Conservation (phyloP, 2,888 invertebrate genomes). For the Exocentrus adspersus region DNA sequence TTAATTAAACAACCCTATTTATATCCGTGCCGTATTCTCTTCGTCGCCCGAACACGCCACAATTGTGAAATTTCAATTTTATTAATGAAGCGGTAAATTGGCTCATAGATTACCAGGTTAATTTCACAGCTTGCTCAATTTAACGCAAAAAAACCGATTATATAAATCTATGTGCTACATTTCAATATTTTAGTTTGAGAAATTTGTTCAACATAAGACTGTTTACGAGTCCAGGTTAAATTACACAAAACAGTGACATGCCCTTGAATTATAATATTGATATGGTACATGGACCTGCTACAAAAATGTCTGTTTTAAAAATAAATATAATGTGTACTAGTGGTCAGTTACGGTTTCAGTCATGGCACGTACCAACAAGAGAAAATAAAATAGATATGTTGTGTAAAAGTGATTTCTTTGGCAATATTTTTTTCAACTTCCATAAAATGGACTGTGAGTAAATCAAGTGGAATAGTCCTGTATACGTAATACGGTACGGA, state of each 20-base stretch:
- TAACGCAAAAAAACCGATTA: constrained; percentile 28
- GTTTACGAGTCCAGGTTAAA: background rate
- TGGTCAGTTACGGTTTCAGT: background rate
- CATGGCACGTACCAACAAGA: background rate
- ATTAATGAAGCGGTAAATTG: constrained; percentile 39
- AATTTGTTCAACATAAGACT: constrained; percentile 1
- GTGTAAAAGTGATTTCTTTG: constrained; percentile 1
- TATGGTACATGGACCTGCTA: no score
- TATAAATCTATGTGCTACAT: constrained; percentile 8
- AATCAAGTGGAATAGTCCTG: background rate
- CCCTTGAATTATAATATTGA: no score
- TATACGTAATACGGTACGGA: background rate
- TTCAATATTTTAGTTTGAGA: constrained; percentile 15
- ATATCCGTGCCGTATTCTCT: constrained; percentile 13
- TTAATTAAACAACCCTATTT: constrained; percentile 35
- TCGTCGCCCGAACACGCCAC: constrained; percentile 29
- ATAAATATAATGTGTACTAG: background rate
- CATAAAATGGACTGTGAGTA: background rate
- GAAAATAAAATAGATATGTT: background rate
- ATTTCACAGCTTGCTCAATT: constrained; percentile 35
- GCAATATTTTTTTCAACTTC: background rate
- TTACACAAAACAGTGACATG: no score
- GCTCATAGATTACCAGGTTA: constrained; percentile 30
- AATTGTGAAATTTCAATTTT: constrained; percentile 37
- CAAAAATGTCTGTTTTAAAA: no score